Conservation (phyloP, 1,140 invertebrate species). For the Ylistrum balloti region DNA sequence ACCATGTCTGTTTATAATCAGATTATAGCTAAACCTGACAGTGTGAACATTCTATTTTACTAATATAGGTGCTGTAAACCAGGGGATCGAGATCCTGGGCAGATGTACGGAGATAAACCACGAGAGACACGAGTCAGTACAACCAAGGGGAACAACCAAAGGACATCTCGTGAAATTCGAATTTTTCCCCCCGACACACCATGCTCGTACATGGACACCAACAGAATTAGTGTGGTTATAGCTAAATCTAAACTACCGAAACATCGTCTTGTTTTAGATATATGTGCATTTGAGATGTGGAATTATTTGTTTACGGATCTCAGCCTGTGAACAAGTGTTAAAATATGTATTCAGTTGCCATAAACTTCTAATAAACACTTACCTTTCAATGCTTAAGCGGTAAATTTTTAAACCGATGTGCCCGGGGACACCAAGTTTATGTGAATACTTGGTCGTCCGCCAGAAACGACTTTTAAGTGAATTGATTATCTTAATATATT, state of each 20-base stretch:
- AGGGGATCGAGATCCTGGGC: not conserved
- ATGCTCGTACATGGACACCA: too few species aligned
- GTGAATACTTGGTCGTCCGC: not conserved
- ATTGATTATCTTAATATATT: not conserved
- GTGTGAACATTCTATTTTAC: not conserved
- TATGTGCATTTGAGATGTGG: not conserved
- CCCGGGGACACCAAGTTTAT: not conserved
- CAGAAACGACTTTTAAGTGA: not conserved
- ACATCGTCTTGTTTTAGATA: not conserved
- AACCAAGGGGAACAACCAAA: not conserved
- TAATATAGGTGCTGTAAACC: not conserved
- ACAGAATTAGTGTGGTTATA: too few species aligned
- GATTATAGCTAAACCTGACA: conserved; percentile 4
- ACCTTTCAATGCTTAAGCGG: not conserved
- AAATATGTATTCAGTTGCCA: not conserved
- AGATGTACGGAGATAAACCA: not conserved
- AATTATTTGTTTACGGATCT: not conserved
- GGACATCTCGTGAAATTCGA: not conserved
- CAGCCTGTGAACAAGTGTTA: not conserved
- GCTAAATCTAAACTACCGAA: too few species aligned
- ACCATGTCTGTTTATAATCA: not conserved
- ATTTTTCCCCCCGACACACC: not conserved
- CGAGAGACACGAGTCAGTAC: too few species aligned
- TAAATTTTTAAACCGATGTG: not conserved
- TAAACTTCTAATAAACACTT: not conserved